phyloP scores from a whole-genome alignment of 2,888 invertebrate species.

The Leucophora obtusa region DNA sequence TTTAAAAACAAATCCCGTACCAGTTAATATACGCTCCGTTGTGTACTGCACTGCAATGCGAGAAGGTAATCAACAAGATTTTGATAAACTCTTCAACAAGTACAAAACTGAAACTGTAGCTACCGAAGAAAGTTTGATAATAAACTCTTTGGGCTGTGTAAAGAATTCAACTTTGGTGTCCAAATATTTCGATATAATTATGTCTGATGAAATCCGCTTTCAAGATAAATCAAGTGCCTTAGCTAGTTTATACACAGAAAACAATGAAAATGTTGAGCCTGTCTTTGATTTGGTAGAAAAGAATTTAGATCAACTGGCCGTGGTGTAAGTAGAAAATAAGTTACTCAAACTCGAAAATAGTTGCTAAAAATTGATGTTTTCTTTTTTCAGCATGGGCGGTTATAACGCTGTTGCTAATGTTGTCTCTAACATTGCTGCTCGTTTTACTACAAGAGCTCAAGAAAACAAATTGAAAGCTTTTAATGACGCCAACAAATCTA shows the following conservation, averaged over 20 bases:
- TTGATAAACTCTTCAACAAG: constrained; percentile 83
- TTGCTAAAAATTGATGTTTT: too few relatives aligned
- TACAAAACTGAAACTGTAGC: constrained; percentile 82
- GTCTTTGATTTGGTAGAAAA: constrained; percentile 80
- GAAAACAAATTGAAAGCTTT: constrained; percentile 68
- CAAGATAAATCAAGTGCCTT: constrained; percentile 75
- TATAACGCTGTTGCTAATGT: constrained; percentile 72
- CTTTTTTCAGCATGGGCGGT: constrained; percentile 70
- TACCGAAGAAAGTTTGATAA: constrained; percentile 84
- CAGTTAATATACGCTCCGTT: constrained; percentile 83
- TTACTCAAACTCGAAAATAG: too few relatives aligned
- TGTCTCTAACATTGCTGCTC: constrained; percentile 73
- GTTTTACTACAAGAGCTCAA: constrained; percentile 74
- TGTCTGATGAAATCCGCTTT: constrained; percentile 74
- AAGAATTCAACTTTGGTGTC: constrained; percentile 80
- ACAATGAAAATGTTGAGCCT: constrained; percentile 80
- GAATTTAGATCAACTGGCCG: constrained; percentile 66
- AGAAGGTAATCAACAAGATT: constrained; percentile 81
- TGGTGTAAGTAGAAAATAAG: constrained; percentile 70
- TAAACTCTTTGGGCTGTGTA: constrained; percentile 85
- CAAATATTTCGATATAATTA: constrained; percentile 79
- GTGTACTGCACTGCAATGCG: constrained; percentile 88
- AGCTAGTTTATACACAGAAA: constrained; percentile 80
- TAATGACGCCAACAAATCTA: constrained; percentile 66
- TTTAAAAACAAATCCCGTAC: constrained; percentile 73